These are phyloP conservation scores for Ormyrus nitidulus DNA, from an alignment of 2,888 invertebrate species.

Conservation along the genomic window DNA sequence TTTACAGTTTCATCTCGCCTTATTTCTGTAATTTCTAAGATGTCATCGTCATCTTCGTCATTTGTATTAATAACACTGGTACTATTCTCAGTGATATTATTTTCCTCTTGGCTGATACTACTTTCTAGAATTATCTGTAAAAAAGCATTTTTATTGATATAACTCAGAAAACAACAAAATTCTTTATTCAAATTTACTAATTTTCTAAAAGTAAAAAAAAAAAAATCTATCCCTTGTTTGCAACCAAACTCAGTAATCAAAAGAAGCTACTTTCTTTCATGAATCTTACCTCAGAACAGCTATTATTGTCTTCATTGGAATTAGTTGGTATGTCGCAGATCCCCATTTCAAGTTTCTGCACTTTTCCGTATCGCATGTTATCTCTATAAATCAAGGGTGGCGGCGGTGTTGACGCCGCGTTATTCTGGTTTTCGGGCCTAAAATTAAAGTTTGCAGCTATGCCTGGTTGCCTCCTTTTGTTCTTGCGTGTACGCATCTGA, in stretches of 20 bases:
- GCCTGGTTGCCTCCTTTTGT: constrained; percentile 20
- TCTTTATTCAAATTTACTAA: too few species aligned
- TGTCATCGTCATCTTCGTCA: constrained; percentile 12
- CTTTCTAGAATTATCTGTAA: constrained; percentile 23
- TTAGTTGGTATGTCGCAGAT: constrained; percentile 1
- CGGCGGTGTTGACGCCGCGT: too few species aligned
- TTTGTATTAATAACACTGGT: not conserved
- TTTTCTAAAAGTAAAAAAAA: too few species aligned
- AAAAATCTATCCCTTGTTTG: too few species aligned
- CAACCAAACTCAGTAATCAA: too few species aligned
- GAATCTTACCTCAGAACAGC: constrained; percentile 22
- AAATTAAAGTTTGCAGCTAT: not conserved
- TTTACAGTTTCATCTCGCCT: not conserved
- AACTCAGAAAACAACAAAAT: too few species aligned
- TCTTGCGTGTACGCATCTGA: constrained; percentile 32
- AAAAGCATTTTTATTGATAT: not conserved
- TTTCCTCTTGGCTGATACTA: not conserved
- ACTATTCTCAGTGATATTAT: too few species aligned
- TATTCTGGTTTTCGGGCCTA: not conserved
- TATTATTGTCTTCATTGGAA: not conserved
- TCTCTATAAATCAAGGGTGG: not conserved
- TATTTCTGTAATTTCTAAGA: too few species aligned
- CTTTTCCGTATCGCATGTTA: constrained; percentile 27
- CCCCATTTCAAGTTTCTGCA: constrained; percentile 35
- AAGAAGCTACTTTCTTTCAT: not conserved